Base-by-base conservation (phyloP, 2,797 vertebrate species). In the Spinus pinus region DNA sequence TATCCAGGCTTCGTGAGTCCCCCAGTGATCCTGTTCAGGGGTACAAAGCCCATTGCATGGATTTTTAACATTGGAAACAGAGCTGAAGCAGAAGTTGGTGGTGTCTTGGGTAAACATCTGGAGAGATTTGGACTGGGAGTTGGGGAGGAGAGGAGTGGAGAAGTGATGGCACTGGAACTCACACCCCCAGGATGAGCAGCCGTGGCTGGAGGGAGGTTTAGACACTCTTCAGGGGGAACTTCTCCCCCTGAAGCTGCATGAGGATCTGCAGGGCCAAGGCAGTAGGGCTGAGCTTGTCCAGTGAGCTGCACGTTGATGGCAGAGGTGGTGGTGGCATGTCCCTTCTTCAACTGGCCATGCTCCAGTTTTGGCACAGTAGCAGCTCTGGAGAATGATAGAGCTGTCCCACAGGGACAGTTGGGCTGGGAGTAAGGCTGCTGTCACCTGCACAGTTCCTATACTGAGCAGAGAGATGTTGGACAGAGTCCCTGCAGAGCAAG, bases 261-360 rank as follows among this genome's bases (percentile, higher is more conserved):
- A 74, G 49, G 44, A 24, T 7, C 33, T 44, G 47, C 18, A 61
- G 24, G 74, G 60, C 35, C 0, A 0, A 44, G 62, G 53, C 23
- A 41, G 49, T 3, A 2, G 7, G 24, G 30, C 49, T 27, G 44
- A 54, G 41, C 42, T 51, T 18, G 8, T 56, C 71, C 31, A 2
- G 27, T 7, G 31, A 20, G 44, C 51, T 70, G 42, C 8, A 1
- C 0, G 0, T 25, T 25, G 61, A 39, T 46, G 70, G 54, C 65
- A 77, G 58, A 47, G 58, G 10, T 30, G 46, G 31, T 3, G 1
- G 24, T 54, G 81, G 35, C 41, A 27, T 1, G 0, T 70, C 33
- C 42, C 20, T 24, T 31, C 0, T 1, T 70, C 70, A 24, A 13
- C 31, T 1, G 1, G 12, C 3, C 0, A 1, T 39, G 69, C 74